Evolutionary conservation across 2,113 vertebrate genomes (phyloP).

Genomic region (Lampris incognitus): DNA sequence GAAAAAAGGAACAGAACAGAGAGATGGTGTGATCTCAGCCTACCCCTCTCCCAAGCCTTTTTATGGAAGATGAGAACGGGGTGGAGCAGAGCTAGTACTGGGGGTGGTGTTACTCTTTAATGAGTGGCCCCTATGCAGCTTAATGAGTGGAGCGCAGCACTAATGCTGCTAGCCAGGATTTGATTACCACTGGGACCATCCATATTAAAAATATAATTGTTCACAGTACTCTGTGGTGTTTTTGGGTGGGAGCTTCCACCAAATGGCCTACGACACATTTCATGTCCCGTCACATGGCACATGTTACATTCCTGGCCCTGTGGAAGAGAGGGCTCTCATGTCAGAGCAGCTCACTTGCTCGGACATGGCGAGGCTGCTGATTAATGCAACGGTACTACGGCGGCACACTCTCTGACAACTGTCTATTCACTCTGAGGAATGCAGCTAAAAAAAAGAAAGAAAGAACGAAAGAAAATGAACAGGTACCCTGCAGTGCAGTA

Average conservation of each 20-base stretch:
- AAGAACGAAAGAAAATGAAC: slow-evolving; percentile 16
- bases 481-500: slow-evolving; percentile 64
- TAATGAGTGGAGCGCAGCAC: slow-evolving; percentile 7
- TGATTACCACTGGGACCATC: slow-evolving; percentile 6
- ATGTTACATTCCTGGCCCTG: slow-evolving; percentile 8
- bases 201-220: slow-evolving; percentile 1
- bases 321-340: slow-evolving; percentile 34
- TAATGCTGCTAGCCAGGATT: slow-evolving; percentile 4
- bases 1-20: too few species aligned
- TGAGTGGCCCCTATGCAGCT: background rate
- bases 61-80: too few species aligned
- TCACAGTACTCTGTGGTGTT: background rate
- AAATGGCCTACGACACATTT: background rate
- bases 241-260: slow-evolving; percentile 18
- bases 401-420: slow-evolving; percentile 48
- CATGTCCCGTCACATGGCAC: slow-evolving; percentile 21
- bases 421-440: slow-evolving; percentile 67
- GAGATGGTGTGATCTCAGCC: too few species aligned
- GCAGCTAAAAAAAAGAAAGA: slow-evolving; percentile 50
- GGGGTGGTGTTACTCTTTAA: too few species aligned
- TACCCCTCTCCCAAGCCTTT: too few species aligned
- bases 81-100: too few species aligned
- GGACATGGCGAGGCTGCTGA: slow-evolving; percentile 33
- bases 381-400: slow-evolving; percentile 50
- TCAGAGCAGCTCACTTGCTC: slow-evolving; percentile 31